Conservation (phyloP, 2,113 vertebrate species). For the Hippocampus mohnikei region DNA sequence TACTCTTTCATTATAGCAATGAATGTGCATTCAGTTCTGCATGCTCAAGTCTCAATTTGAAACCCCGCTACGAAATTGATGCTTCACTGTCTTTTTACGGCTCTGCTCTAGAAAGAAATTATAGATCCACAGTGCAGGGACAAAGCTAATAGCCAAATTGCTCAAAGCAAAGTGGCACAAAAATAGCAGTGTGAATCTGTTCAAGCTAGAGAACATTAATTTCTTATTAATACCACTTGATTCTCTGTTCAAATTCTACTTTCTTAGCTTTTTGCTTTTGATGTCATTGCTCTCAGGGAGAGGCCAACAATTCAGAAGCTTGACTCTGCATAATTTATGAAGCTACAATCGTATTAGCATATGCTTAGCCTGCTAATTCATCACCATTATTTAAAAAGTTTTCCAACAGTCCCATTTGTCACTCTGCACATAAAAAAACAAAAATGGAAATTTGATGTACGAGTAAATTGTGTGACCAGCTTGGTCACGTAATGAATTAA, state of each 20-base stretch:
- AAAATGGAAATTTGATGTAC: neutral
- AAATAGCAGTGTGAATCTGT: conserved; percentile 49
- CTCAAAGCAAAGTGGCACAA: conserved; percentile 49
- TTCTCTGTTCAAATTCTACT: conserved; percentile 57
- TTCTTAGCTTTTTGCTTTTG: conserved; percentile 34
- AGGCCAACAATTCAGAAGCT: conserved; percentile 52
- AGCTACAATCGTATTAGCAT: conserved; percentile 63
- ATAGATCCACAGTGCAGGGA: conserved; percentile 60
- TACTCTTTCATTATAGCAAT: conserved; percentile 67
- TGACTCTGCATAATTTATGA: conserved; percentile 70
- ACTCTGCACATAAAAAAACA: conserved; percentile 59
- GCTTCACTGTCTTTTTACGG: conserved; percentile 63
- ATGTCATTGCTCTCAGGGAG: conserved; percentile 40
- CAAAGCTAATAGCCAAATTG: conserved; percentile 56
- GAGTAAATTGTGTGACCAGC: neutral
- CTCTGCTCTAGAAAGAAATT: conserved; percentile 60
- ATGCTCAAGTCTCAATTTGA: conserved; percentile 56
- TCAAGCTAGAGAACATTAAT: conserved; percentile 63
- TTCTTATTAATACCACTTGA: conserved; percentile 66
- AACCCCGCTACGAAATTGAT: conserved; percentile 66
- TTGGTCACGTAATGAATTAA: neutral
- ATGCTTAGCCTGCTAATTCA: conserved; percentile 62
- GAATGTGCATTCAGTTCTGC: conserved; percentile 56
- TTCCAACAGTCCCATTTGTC: conserved; percentile 59
- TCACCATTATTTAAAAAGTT: conserved; percentile 57